phyloP scores from a whole-genome alignment of 2,888 invertebrate genomes.

The Amphipoea lucens region DNA sequence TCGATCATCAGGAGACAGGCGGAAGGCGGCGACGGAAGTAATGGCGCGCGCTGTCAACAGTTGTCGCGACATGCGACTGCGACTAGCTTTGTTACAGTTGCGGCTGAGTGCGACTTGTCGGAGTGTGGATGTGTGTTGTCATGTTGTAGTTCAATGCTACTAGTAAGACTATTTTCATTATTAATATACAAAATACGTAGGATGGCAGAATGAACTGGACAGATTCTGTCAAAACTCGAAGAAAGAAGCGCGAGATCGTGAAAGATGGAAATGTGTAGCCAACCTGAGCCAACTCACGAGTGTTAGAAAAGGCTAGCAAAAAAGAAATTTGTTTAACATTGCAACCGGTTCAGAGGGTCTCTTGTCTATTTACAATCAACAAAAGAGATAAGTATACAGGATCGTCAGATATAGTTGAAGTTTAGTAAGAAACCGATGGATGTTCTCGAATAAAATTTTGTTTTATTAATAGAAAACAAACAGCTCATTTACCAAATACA shows the following conservation, averaged over 20 bases:
- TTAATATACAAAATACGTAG: neutral
- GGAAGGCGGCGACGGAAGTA: conserved; percentile 85
- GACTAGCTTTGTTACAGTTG: conserved; percentile 58
- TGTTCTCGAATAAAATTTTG: no score
- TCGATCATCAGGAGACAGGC: conserved; percentile 71
- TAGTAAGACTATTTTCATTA: neutral
- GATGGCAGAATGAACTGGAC: neutral
- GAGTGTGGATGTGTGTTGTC: conserved; percentile 12
- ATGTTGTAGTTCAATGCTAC: neutral
- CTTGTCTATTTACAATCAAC: neutral
- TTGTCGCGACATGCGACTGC: conserved; percentile 60
- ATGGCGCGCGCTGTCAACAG: conserved; percentile 81
- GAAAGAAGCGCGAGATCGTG: neutral
- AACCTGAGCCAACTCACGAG: neutral
- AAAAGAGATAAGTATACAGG: no score
- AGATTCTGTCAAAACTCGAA: neutral
- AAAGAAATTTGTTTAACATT: no score
- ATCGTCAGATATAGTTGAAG: no score
- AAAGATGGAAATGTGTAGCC: no score
- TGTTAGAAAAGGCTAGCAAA: neutral
- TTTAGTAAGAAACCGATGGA: no score
- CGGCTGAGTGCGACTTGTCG: conserved; percentile 32
- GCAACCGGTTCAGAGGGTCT: neutral
- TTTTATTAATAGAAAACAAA: no score
- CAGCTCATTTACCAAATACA: no score